A percentile compares a stretch with the other conserved stretches of the same genome.
phyloP scores from a whole-genome alignment of 2,888 invertebrate genomes.

The Leptinotarsa tumamoca region DNA sequence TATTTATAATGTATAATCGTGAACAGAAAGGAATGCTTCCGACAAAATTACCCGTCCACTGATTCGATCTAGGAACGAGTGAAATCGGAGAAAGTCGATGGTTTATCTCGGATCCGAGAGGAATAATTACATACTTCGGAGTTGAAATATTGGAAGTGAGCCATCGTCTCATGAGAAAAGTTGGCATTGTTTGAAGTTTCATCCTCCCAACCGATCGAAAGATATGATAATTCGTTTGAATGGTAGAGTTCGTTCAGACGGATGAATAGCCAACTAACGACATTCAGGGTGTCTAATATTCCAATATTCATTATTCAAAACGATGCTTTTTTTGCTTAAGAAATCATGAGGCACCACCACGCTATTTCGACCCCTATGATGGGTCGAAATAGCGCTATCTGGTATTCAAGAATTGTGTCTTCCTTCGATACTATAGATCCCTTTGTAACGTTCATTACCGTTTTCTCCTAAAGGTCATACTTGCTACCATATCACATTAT shows the following conservation, averaged over 20 bases:
- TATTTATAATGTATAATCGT: conserved; percentile 13
- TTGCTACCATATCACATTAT: too few species aligned
- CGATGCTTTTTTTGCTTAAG: too few species aligned
- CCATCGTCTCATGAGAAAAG: conserved; percentile 10
- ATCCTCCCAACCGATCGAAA: background rate
- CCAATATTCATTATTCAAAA: too few species aligned
- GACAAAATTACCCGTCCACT: conserved; percentile 11
- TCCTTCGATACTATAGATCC: too few species aligned
- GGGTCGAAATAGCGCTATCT: too few species aligned
- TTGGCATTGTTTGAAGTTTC: background rate
- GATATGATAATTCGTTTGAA: background rate
- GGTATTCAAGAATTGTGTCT: too few species aligned
- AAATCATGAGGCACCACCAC: too few species aligned
- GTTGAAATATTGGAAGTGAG: conserved; percentile 5
- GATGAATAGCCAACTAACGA: background rate
- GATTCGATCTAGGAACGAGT: conserved; percentile 11
- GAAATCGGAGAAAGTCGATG: conserved; percentile 17
- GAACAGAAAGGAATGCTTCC: conserved; percentile 13
- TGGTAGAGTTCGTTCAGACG: background rate
- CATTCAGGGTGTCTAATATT: background rate
- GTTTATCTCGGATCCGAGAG: background rate
- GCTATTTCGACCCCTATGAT: too few species aligned
- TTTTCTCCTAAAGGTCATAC: too few species aligned
- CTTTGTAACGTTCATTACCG: too few species aligned
- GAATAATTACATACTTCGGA: conserved; percentile 2